Evolutionary conservation across 2,888 invertebrate genomes (phyloP).

Genomic region (Incurvaria masculella): DNA sequence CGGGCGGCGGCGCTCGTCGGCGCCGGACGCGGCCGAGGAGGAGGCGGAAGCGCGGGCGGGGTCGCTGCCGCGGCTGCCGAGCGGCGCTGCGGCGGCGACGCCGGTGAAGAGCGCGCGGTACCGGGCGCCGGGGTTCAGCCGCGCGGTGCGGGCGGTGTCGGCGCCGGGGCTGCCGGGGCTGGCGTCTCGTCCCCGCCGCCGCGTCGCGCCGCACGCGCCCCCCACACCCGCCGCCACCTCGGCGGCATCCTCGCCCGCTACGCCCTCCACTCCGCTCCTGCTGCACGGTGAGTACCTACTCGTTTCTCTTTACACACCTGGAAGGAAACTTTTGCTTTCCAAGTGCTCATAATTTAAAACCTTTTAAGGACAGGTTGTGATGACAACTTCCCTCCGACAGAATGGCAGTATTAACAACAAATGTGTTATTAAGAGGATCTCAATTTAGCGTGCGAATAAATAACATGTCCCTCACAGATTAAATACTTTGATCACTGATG

Average conservation of each 20-base stretch:
- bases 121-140: slow-evolving; percentile 76
- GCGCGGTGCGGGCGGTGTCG: slow-evolving; percentile 72
- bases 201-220: slow-evolving; percentile 36
- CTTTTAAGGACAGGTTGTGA: too few species aligned
- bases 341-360: too few species aligned
- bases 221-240: slow-evolving; percentile 30
- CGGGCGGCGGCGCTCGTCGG: slow-evolving; percentile 44
- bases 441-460: too few species aligned
- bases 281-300: too few species aligned
- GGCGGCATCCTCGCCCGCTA: slow-evolving; percentile 39
- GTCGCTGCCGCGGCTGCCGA: slow-evolving; percentile 72
- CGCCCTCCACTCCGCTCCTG: neutral
- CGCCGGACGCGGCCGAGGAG: slow-evolving; percentile 49
- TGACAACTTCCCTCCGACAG: too few species aligned
- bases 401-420: too few species aligned
- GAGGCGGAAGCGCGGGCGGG: slow-evolving; percentile 65
- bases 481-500: too few species aligned
- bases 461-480: too few species aligned
- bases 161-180: slow-evolving; percentile 73
- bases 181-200: slow-evolving; percentile 54
- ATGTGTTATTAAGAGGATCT: too few species aligned
- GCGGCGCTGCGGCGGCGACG: slow-evolving; percentile 53
- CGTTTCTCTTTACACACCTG: too few species aligned
- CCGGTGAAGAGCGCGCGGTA: slow-evolving; percentile 84
- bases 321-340: too few species aligned